These are phyloP conservation scores for Forbesichthys agassizii DNA, from an alignment of 2,113 vertebrate genomes.

Conservation along the genomic window DNA sequence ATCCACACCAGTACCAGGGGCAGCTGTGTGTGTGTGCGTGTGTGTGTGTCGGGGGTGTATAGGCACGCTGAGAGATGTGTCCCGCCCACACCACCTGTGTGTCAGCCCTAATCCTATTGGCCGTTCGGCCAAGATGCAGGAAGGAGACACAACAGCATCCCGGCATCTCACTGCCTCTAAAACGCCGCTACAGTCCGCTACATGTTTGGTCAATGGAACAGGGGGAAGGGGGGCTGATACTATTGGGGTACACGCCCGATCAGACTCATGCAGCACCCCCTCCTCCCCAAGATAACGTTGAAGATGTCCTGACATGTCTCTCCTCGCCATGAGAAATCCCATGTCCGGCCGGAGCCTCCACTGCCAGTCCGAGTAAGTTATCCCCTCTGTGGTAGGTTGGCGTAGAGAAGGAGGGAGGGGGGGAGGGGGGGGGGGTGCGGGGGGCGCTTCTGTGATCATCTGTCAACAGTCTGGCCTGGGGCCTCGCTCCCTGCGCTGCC, in stretches of 20 bases:
- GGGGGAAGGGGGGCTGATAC: constrained; percentile 25
- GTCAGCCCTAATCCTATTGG: constrained; percentile 58
- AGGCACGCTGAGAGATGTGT: constrained; percentile 71
- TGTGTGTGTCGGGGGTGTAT: constrained; percentile 35
- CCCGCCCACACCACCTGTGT: constrained; percentile 72
- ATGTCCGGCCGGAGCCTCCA: too few species aligned
- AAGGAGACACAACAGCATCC: constrained; percentile 56
- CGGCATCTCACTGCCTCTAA: constrained; percentile 37
- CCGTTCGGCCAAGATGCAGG: constrained; percentile 52
- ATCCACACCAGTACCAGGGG: constrained; percentile 71
- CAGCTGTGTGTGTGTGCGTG: constrained; percentile 72
- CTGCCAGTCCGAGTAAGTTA: too few species aligned
- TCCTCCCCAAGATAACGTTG: too few species aligned
- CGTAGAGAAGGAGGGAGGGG: too few species aligned
- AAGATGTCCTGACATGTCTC: not conserved
- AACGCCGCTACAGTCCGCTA: constrained; percentile 51
- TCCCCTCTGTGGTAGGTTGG: too few species aligned
- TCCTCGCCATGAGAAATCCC: too few species aligned
- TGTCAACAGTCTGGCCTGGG: not conserved
- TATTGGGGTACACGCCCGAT: constrained; percentile 33
- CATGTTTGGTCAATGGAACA: constrained; percentile 66
- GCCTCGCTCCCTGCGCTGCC: not conserved
- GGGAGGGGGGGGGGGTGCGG: too few species aligned
- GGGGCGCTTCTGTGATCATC: not conserved
- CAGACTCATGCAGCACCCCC: too few species aligned